Conservation (phyloP, 2,888 invertebrate species). For the Pollenia labialis region DNA sequence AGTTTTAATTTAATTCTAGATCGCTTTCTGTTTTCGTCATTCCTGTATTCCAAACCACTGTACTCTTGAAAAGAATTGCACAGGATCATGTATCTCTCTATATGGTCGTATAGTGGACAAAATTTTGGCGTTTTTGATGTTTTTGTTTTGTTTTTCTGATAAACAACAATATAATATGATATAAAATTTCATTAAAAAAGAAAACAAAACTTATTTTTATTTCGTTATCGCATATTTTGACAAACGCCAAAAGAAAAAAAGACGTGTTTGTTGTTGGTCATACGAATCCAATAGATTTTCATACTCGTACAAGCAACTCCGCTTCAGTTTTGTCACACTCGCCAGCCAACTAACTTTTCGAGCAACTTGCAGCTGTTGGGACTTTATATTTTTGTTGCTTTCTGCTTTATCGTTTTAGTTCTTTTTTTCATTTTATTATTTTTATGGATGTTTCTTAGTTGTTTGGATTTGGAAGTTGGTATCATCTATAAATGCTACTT, state of each 20-base stretch:
- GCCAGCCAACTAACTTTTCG: constrained; percentile 16
- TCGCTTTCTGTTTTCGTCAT: too few species aligned
- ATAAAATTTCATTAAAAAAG: constrained; percentile 48
- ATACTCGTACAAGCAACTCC: background rate
- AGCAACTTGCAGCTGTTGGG: constrained; percentile 42
- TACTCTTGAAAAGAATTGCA: background rate
- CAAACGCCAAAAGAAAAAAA: constrained; percentile 44
- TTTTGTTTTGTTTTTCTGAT: constrained; percentile 18
- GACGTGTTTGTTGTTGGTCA: constrained; percentile 18
- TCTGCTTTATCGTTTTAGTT: constrained; percentile 30
- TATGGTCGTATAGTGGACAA: constrained; percentile 54
- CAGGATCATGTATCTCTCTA: constrained; percentile 3
- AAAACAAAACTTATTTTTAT: constrained; percentile 46
- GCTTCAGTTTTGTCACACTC: too few species aligned
- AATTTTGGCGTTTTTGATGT: constrained; percentile 21
- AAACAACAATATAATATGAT: constrained; percentile 51
- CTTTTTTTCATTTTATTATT: constrained; percentile 49
- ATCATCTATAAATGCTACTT: constrained; percentile 69
- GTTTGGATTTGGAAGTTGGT: constrained; percentile 70
- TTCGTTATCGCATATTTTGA: constrained; percentile 63
- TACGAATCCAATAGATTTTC: constrained; percentile 32
- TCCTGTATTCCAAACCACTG: constrained; percentile 9
- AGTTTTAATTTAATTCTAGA: too few species aligned
- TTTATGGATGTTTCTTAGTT: constrained; percentile 69
- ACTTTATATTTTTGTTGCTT: background rate